Conservation (phyloP, 1,140 invertebrate species). For the Dolichoris vasculosae region DNA sequence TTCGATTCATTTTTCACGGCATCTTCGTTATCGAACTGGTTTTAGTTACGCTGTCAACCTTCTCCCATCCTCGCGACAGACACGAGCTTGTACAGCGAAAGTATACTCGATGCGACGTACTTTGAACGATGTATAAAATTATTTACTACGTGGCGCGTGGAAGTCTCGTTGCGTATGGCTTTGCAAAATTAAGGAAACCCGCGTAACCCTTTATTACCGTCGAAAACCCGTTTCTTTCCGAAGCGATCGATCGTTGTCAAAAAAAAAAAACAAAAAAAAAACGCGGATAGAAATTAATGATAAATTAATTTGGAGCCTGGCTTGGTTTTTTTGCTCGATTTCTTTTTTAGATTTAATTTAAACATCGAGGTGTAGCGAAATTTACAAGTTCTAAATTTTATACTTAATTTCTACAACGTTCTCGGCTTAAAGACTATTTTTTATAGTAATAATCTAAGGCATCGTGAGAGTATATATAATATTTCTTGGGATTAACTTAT, state of each 20-base stretch:
- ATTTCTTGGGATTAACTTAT: neutral
- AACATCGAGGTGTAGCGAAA: neutral
- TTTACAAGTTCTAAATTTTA: neutral
- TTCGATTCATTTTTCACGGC: slow-evolving; percentile 12
- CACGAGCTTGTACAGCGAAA: neutral
- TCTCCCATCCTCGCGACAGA: neutral
- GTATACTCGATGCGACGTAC: neutral
- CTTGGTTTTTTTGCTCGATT: neutral
- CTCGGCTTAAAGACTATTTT: neutral
- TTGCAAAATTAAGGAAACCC: neutral
- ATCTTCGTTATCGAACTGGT: slow-evolving; percentile 21
- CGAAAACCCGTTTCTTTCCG: neutral
- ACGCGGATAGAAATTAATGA: neutral
- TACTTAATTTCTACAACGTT: neutral
- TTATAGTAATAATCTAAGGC: neutral
- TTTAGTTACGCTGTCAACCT: slow-evolving; percentile 4
- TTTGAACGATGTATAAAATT: neutral
- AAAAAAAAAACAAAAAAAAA: neutral
- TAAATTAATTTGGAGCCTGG: neutral
- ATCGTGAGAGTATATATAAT: neutral
- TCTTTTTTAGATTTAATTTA: slow-evolving; percentile 5
- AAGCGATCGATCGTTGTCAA: neutral
- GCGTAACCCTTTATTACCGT: neutral
- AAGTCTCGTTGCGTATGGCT: neutral
- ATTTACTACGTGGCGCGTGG: neutral